phyloP scores from a whole-genome alignment of 2,113 vertebrate species.

The Siniperca chuatsi region DNA sequence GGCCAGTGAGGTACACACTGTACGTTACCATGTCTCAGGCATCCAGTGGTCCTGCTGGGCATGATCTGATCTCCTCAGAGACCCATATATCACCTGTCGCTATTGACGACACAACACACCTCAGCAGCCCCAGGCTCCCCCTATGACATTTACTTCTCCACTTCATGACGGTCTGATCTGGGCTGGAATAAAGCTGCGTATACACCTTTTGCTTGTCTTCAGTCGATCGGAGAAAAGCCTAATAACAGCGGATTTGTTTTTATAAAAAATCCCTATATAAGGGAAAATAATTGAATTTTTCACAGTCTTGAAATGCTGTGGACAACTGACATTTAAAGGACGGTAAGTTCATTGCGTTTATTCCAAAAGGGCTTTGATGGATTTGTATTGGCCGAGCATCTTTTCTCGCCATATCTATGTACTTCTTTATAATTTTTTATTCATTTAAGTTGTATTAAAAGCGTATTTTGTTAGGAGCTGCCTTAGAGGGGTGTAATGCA shows the following conservation, averaged over 20 bases:
- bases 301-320: background rate
- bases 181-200: conserved; percentile 35
- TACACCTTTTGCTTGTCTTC: conserved; percentile 18
- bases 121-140: conserved; percentile 54
- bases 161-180: conserved; percentile 35
- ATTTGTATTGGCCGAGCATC: background rate
- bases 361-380: background rate
- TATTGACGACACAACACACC: conserved; percentile 64
- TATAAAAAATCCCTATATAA: background rate
- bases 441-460: background rate
- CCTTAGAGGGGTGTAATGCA: background rate
- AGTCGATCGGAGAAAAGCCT: background rate
- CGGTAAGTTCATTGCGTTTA: conserved; percentile 53
- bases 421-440: background rate
- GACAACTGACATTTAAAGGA: conserved; percentile 8
- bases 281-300: conserved; percentile 8
- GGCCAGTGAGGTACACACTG: conserved; percentile 41
- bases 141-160: conserved; percentile 67
- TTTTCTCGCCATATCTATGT: background rate
- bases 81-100: conserved; percentile 77
- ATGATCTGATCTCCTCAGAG: conserved; percentile 58
- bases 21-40: conserved; percentile 81
- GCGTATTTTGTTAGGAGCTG: background rate
- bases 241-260: conserved; percentile 15
- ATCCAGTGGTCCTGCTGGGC: conserved; percentile 77